Conservation (phyloP, 2,113 vertebrate genomes). For the Tupaia tana region DNA sequence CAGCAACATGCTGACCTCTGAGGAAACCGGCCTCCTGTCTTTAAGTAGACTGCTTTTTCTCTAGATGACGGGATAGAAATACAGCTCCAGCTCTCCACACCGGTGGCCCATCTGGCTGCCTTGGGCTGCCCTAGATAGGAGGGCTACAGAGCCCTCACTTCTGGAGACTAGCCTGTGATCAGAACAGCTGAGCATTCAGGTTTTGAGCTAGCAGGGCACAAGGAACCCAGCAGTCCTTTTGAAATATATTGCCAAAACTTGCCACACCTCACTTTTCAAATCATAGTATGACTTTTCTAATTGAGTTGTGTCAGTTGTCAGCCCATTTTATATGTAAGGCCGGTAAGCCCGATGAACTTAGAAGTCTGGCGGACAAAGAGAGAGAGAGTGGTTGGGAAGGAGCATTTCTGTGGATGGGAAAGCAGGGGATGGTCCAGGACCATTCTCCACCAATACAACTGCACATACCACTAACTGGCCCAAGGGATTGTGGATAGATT, state of each 20-base stretch:
- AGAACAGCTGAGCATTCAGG: neutral
- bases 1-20: rapidly evolving
- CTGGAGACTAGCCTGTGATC: neutral
- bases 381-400: neutral
- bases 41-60: neutral
- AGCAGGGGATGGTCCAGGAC: neutral
- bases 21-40: neutral
- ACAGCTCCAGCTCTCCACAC: rapidly evolving
- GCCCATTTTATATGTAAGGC: neutral
- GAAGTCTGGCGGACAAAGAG: neutral
- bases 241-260: neutral
- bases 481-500: neutral
- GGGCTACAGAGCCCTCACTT: neutral
- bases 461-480: neutral
- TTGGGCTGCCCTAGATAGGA: too few relatives aligned
- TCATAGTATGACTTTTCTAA: neutral
- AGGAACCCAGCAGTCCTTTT: neutral
- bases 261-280: neutral
- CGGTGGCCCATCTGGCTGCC: rapidly evolving
- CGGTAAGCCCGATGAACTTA: rapidly evolving
- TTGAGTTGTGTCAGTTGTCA: neutral
- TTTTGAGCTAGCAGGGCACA: neutral
- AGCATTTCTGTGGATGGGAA: neutral
- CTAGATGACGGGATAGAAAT: neutral
- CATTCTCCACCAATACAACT: neutral